These are phyloP conservation scores for Lithophane socia DNA, from an alignment of 2,888 invertebrate genomes.

Conservation along the genomic window DNA sequence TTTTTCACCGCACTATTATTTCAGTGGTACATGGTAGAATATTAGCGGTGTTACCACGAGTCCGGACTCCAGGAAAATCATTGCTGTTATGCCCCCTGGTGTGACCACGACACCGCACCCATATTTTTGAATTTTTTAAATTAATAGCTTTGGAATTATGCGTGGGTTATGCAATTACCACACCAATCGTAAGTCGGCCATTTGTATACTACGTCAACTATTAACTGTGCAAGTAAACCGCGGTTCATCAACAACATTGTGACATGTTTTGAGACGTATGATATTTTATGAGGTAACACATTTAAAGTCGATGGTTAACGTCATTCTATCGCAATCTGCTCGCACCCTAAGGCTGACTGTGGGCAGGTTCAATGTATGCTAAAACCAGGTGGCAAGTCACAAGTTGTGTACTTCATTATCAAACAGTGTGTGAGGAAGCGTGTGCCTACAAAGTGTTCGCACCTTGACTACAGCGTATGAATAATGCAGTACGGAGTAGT, in stretches of 20 bases:
- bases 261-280: not conserved
- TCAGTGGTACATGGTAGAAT: no score
- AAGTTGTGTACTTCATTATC: slow-evolving; percentile 14
- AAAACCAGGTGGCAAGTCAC: slow-evolving; percentile 13
- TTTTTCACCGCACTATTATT: no score
- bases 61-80: no score
- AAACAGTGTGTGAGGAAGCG: slow-evolving; percentile 14
- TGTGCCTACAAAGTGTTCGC: slow-evolving; percentile 6
- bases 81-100: no score
- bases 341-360: not conserved
- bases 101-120: no score
- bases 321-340: not conserved
- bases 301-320: not conserved
- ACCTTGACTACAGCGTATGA: slow-evolving; percentile 24
- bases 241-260: not conserved
- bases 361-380: not conserved
- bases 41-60: no score
- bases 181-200: not conserved
- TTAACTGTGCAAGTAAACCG: not conserved
- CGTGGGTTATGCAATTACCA: no score
- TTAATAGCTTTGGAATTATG: not conserved
- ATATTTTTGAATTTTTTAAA: not conserved
- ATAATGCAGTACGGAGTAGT: slow-evolving; percentile 32
- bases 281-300: not conserved
- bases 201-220: no score